Conservation (phyloP, 2,797 vertebrate genomes). For the Siniperca scherzeri region DNA sequence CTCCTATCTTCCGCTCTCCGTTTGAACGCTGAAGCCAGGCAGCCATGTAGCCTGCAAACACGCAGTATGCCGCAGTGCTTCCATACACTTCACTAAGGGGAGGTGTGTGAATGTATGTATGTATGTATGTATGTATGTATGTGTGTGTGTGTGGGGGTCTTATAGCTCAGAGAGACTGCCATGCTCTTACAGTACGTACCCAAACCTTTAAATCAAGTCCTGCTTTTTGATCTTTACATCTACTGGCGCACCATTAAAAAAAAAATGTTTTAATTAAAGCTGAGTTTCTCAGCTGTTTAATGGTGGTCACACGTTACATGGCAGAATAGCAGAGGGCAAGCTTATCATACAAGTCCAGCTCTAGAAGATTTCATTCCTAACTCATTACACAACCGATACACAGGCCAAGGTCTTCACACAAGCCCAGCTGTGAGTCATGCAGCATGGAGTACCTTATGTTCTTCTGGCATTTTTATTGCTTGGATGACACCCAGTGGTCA, state of each 20-base stretch:
- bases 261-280: background rate
- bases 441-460: constrained; percentile 60
- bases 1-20: constrained; percentile 82
- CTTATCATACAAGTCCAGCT: constrained; percentile 13
- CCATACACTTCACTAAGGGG: constrained; percentile 74
- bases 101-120: constrained; percentile 31
- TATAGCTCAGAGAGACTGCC: constrained; percentile 14
- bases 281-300: background rate
- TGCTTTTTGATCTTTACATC: background rate
- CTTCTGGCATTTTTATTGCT: constrained; percentile 77
- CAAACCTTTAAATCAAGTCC: background rate
- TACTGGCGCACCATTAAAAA: background rate
- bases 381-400: constrained; percentile 70
- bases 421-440: constrained; percentile 78
- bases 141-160: constrained; percentile 16
- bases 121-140: background rate
- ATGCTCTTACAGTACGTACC: constrained; percentile 3
- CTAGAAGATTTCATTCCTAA: constrained; percentile 55
- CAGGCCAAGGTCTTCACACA: constrained; percentile 71
- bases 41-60: constrained; percentile 78
- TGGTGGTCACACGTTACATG: background rate
- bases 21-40: constrained; percentile 78
- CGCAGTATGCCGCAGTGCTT: constrained; percentile 86
- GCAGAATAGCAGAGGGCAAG: constrained; percentile 5
- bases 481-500: constrained; percentile 86